Evolutionary conservation across 1,140 invertebrate species (phyloP), one percentile per base, ranked within the genome.

Genomic region (Ceratina calcarata): DNA sequence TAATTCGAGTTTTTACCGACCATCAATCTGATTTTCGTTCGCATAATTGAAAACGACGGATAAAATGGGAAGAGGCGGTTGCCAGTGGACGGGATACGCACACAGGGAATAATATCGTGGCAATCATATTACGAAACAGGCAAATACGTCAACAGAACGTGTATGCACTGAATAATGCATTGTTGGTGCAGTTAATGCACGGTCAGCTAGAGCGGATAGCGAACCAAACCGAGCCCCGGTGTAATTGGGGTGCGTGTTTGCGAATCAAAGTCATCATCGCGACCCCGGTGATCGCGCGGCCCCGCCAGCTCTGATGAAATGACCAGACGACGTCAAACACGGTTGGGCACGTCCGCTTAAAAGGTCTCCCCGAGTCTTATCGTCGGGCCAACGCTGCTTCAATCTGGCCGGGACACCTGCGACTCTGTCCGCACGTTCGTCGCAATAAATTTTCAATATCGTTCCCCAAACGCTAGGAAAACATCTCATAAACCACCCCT

Each of bases 121-220:
- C 91, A 91, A 91, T 91, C 90, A 90, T 91, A 92, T 91, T 91
- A 90, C 89, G 90, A 91, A 91, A 91, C 88, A 86, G 86, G 84
- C 88, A 91, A 91, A 92, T 91, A 91, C 89, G 88, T 91, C 87
- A 89, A 90, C 89, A 89, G 74, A 82, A 88, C 86, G 88, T 91
- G 91, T 92, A 89, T 91, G 90, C 89, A 89, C 90, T 91, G 92
- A 92, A 92, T 92, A 93, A 92, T 93, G 92, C 91, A 93, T 92
- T 93, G 92, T 93, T 93, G 91, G 91, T 93, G 91, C 89, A 92
- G 91, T 89, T 93, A 93, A 93, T 93, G 92, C 91, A 93, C 88
- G 88, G 89, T 92, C 92, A 92, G 91, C 85, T 90, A 87, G 70
- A n/a, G 81, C 86, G 86, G 89, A 90, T 85, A 86, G 73, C 78